Evolutionary conservation across 2,113 vertebrate genomes (phyloP).

Genomic region (Heterotilapia buettikoferi): DNA sequence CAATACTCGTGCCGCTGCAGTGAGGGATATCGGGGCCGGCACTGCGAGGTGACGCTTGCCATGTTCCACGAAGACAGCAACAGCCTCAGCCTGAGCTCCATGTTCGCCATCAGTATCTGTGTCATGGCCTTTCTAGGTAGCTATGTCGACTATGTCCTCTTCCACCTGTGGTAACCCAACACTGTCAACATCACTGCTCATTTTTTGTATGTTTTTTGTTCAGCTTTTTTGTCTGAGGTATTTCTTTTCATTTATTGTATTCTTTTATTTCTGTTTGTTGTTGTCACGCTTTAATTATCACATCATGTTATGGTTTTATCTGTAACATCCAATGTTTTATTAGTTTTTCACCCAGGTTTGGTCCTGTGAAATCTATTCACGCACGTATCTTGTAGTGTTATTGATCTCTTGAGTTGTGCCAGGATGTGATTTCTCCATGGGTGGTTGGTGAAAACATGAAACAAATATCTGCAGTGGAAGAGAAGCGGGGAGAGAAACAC

Average conservation of each 20-base stretch:
- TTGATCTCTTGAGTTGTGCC: constrained; percentile 44
- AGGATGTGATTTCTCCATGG: constrained; percentile 15
- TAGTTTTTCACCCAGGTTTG: constrained; percentile 7
- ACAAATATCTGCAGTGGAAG: constrained; percentile 14
- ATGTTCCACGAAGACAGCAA: constrained; percentile 74
- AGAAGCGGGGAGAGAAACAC: background rate
- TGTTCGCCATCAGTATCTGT: constrained; percentile 86
- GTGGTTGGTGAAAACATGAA: constrained; percentile 23
- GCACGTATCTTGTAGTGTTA: constrained; percentile 1
- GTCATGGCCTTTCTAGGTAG: constrained; percentile 87
- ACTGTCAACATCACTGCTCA: background rate
- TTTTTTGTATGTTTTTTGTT: background rate
- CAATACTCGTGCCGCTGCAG: constrained; percentile 78
- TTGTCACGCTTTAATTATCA: background rate
- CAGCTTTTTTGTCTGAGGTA: background rate
- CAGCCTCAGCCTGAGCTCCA: constrained; percentile 82
- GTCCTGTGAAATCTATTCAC: constrained; percentile 7
- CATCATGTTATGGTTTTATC: background rate
- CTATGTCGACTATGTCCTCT: constrained; percentile 76
- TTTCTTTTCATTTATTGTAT: background rate
- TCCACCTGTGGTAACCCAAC: constrained; percentile 62
- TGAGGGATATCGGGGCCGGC: constrained; percentile 76
- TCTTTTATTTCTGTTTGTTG: background rate
- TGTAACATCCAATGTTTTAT: background rate
- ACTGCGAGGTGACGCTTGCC: constrained; percentile 78